Evolutionary conservation across 2,888 invertebrate genomes (phyloP).

Genomic region (Conchocele bisecta): DNA sequence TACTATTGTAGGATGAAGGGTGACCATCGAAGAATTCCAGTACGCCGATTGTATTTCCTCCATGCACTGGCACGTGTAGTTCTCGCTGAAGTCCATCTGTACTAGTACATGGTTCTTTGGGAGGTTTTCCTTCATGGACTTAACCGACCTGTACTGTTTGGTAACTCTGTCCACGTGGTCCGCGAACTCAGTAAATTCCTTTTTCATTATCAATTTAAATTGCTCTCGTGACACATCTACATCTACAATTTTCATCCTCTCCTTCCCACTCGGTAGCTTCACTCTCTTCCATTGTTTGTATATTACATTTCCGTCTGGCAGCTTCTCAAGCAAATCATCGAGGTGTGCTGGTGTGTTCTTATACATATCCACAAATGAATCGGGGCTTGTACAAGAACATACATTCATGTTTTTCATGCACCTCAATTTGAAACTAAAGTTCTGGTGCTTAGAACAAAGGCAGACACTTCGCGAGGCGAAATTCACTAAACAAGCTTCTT

Average conservation of each 20-base stretch:
- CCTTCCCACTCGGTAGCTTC: slow-evolving; percentile 42
- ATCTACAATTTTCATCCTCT: slow-evolving; percentile 39
- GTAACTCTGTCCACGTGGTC: slow-evolving; percentile 23
- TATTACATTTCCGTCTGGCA: slow-evolving; percentile 5
- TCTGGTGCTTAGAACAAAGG: slow-evolving; percentile 40
- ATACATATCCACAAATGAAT: slow-evolving; percentile 27
- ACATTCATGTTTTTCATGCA: slow-evolving; percentile 4
- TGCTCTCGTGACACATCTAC: slow-evolving; percentile 16
- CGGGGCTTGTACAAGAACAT: slow-evolving; percentile 28
- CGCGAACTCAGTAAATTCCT: slow-evolving; percentile 64
- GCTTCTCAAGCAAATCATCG: slow-evolving; percentile 5
- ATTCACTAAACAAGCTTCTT: slow-evolving; percentile 18
- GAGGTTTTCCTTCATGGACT: slow-evolving; percentile 35
- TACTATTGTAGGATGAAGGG: slow-evolving; percentile 45
- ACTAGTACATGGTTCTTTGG: slow-evolving; percentile 10
- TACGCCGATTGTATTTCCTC: slow-evolving; percentile 33
- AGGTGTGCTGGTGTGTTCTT: not conserved
- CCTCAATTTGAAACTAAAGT: slow-evolving; percentile 33
- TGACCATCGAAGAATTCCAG: slow-evolving; percentile 34
- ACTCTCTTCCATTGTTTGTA: slow-evolving; percentile 43
- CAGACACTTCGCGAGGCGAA: slow-evolving; percentile 30
- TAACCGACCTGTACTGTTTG: slow-evolving; percentile 14
- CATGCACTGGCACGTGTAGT: slow-evolving; percentile 5
- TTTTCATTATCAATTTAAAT: slow-evolving; percentile 79
- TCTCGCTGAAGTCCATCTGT: slow-evolving; percentile 33